Base-by-base conservation (phyloP, 2,113 vertebrate species). In the Recurvirostra avosetta region DNA sequence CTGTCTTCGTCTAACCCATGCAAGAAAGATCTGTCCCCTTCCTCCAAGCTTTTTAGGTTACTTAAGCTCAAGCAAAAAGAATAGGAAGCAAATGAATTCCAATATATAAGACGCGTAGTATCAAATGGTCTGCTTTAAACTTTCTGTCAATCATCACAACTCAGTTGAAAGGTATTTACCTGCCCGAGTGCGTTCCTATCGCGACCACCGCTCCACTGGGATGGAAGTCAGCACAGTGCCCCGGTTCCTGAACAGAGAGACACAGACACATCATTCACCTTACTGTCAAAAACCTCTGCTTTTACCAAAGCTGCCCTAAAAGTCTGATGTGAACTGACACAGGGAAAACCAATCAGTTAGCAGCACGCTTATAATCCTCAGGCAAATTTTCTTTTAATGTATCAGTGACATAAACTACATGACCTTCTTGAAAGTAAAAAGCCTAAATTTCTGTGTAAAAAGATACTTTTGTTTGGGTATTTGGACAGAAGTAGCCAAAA, bases 221-320 rank as follows among this genome's bases (percentile, higher is more conserved):
- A 98, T 99, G 99, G 98, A 99, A 99, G 96, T 99, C 99, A 43
- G 99, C 99, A 95, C 99, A 99, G 98, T 99, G 99, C 77, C 99
- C 99, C 2, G 99, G 99, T 92, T 99, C 99, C 99, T 99, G 93
- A 94, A 91, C 2, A 12, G 53, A 94, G 74, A 97, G 85, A 90
- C 32, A 80, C 43, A 89, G n/a, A 83, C 32, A 47, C 0, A 0
- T 87, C 36, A 91, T 6, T 80, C n/a, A 53, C 21, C 45, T 18
- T 19, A 45, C 1, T 3, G 61, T 30, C 41, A 55, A 71, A 67
- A 52, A 38, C 5, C 7, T 17, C 55, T 18, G 68, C 47, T 81
- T 21, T 10, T 0, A 53, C 10, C 70, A 75, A 47, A 83, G 41
- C 43, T 56, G 45, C 11, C 9, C 66, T 41, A 19, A 29, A 75